Percentiles rank a stretch among this genome's conserved stretches.
These are phyloP conservation scores for Sarcophaga peregrina DNA, from an alignment of 1,140 invertebrate species.

Conservation along the genomic window DNA sequence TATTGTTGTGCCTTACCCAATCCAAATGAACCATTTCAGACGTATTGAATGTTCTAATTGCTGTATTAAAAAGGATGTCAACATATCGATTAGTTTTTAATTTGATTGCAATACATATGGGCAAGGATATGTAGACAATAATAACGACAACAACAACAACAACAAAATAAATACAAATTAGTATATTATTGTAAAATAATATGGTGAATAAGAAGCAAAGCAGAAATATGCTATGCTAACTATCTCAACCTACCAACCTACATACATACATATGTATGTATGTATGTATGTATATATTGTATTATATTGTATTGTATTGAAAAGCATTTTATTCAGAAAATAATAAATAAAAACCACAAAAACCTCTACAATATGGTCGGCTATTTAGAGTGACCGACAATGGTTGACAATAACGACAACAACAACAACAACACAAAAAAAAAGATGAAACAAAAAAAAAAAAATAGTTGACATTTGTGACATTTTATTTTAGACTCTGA, in stretches of 20 bases:
- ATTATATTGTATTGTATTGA: no score
- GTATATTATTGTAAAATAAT: not conserved
- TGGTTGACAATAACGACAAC: constrained; percentile 5
- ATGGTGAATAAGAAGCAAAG: not conserved
- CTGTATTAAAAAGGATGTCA: constrained; percentile 33
- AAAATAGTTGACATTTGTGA: constrained; percentile 26
- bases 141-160: not conserved
- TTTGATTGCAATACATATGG: constrained; percentile 30
- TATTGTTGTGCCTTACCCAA: not conserved
- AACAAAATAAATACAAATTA: not conserved
- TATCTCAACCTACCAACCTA: no score
- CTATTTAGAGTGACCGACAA: not conserved
- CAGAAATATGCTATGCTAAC: not conserved
- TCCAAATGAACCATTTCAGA: not conserved
- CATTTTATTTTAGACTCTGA: constrained; percentile 22
- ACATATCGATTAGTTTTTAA: constrained; percentile 35
- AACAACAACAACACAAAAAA: not conserved
- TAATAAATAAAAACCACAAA: constrained; percentile 21
- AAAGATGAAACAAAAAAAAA: no score
- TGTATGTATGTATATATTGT: no score
- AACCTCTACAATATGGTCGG: constrained; percentile 33
- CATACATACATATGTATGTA: no score
- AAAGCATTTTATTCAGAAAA: not conserved
- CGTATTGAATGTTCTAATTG: constrained; percentile 34
- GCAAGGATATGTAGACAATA: not conserved